Evolutionary conservation across 1,140 invertebrate species (phyloP), one percentile per base, ranked within the genome.

Genomic region (Drosophila bifasciata): DNA sequence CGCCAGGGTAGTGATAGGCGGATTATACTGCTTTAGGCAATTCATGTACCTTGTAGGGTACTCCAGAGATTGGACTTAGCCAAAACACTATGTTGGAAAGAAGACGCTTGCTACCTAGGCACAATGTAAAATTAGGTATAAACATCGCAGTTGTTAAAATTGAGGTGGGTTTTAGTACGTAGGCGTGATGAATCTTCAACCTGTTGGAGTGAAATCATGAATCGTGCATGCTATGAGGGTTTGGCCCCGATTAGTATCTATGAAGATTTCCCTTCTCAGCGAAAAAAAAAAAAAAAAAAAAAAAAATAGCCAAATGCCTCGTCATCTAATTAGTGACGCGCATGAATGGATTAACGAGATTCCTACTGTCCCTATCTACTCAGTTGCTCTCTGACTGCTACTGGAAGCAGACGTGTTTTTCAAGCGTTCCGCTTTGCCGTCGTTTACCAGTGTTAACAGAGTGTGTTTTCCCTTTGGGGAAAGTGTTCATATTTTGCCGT

Each of bases 341-440:
- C 51, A 53, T 53, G 51, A 43, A 55, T 43, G 48, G 51, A 55
- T 55, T 55, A 55, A 55, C 51, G 51, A 55, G 51, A 55, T 55
- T 55, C 51, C 51, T 41, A 41, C 51, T 43, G 51, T 55, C 40
- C 51, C 51, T 55, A 55, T 55, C 36, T 43, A 43, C 19, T 19
- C 23, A 23, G 23, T 23, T 23, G 23, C 23, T 23, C 23, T 23
- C 23, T 23, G 23, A 23, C 23, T 23, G 23, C 23, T 23, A 23
- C 23, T 23, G 23, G 23, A 23, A 23, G 23, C 23, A n/a, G n/a
- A n/a, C n/a, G n/a, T n/a, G 23, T 23, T 23, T 23, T 23, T 23
- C 19, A 23, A 23, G 23, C 23, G 23, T 5, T 5, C 4, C 23
- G 5, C 23, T 6, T 23, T 23, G 4, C 23, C 23, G 23, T 23